Evolutionary conservation across 2,888 invertebrate genomes (phyloP), one percentile per base, ranked within the genome.

Genomic region (Cataglyphis cursor): DNA sequence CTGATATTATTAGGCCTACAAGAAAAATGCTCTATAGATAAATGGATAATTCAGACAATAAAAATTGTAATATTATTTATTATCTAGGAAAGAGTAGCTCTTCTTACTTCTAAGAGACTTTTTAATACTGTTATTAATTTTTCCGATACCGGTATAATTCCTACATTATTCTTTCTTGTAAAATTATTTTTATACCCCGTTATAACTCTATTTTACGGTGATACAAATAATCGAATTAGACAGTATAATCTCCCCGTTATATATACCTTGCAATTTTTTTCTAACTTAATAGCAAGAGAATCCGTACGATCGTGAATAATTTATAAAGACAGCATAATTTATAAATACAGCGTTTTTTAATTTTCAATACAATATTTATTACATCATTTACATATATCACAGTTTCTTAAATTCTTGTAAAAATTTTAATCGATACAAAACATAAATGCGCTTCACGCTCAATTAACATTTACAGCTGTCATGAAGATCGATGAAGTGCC

Each of bases 401-500:
- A 18, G 24, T 18, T 21, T n/a, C 24, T 12, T 28, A 3, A 3
- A 44, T 24, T 75, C 51, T 51, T 66, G 5, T 24, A 5, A 59
- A 80, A 61, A 80, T 72, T 59, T 70, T 21, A 8, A 3, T 21
- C 28, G 28, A 57, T 35, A 6, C 2, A 44, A 59, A n/a, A 18
- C 12, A 38, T n/a, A 12, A 9, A 72, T 5, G 62, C 62, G 28
- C 21, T 61, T 61, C 80, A 41, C 15, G 21, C 75, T 65, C 68
- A 41, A 80, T 82, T 80, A 82, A 68, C 82, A 28, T 65, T 66
- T 78, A 54, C 65, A 54, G 41, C 73, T 70, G 62, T 74, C 54
- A 76, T 61, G 62, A 35, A 35, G 28, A 66, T 38, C 68, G 88
- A 86, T 84, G 87, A 80, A 74, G 48, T 64, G 62, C 44, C 48